Evolutionary conservation across 2,113 vertebrate genomes (phyloP), one percentile per base, ranked within the genome.

Genomic region (Arizona elegans): DNA sequence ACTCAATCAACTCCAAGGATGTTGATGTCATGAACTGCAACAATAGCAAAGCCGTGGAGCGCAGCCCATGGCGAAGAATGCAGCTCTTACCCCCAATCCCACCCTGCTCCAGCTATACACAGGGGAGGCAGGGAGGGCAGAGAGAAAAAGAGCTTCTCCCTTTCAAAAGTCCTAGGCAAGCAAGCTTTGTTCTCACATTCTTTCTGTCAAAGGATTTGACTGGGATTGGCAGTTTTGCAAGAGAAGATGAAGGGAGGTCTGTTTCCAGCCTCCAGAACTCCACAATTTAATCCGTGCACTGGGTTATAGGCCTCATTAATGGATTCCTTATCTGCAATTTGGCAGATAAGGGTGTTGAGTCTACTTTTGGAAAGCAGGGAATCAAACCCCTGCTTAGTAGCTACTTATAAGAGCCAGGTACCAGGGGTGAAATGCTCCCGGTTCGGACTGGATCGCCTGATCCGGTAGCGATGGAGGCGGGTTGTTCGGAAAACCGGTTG

Each of bases 1-100:
- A 52, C 89, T 38, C 75, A 54, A 93, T 81, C n/a, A 90, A 93
- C 89, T 86, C 89, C 55, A 58, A 86, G 81, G 92, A 70, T 26
- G n/a, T 24, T 90, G 89, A 93, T 90, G 81, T 93, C 92, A 87
- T 90, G 81, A 59, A n/a, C 89, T 90, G 65, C 47, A 93, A 93
- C 92, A 93, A 93, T 65, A 93, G 92, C 89, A 62, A 55, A 17
- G 92, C 75, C n/a, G 12, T 62, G 81, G 50, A 90, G 85, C 47
- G 3, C 85, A 75, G 89, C 58, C 33, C 53, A 29, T 24, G 54
- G 70, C 24, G 5, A 47, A 38, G 54, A 90, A 86, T 56, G 85
- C 89, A 10, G 52, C 89, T 87, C 65, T n/a, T 88, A 58, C 86
- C 65, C 50, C 53, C 38, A 53, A 62, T 54, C 85, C 43, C n/a